phyloP scores from a whole-genome alignment of 2,113 vertebrate species.

The Steatornis caripensis region DNA sequence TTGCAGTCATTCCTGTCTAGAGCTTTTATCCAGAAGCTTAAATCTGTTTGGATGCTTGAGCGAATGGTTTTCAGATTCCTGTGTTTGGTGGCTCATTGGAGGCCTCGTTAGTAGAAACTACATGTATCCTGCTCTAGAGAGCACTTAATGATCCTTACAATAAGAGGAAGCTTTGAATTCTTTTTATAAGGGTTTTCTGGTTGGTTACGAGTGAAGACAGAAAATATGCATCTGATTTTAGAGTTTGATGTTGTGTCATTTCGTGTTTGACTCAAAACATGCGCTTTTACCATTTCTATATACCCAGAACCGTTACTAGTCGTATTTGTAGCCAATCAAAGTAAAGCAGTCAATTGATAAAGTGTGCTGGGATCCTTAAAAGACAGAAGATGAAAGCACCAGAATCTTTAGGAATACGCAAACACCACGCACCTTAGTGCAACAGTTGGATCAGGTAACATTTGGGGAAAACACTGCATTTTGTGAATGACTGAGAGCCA shows the following conservation, averaged over 20 bases:
- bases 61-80: neutral
- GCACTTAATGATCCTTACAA: neutral
- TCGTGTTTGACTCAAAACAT: neutral
- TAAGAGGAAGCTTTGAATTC: neutral
- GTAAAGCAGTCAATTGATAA: neutral
- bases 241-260: neutral
- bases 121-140: neutral
- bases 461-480: neutral
- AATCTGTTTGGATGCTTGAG: neutral
- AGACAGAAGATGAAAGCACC: neutral
- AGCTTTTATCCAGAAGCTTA: neutral
- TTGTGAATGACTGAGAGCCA: neutral
- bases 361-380: neutral
- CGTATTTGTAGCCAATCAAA: neutral
- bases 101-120: neutral
- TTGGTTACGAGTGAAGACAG: neutral
- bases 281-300: neutral
- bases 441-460: neutral
- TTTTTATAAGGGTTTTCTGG: neutral
- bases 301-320: neutral
- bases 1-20: neutral
- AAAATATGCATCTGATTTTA: neutral
- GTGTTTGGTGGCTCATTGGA: neutral
- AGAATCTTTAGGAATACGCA: neutral
- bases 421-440: accelerated